A percentile compares a stretch with the other conserved stretches of the same genome.
Conservation (phyloP, 2,113 vertebrate genomes). For the Hucho hucho region DNA sequence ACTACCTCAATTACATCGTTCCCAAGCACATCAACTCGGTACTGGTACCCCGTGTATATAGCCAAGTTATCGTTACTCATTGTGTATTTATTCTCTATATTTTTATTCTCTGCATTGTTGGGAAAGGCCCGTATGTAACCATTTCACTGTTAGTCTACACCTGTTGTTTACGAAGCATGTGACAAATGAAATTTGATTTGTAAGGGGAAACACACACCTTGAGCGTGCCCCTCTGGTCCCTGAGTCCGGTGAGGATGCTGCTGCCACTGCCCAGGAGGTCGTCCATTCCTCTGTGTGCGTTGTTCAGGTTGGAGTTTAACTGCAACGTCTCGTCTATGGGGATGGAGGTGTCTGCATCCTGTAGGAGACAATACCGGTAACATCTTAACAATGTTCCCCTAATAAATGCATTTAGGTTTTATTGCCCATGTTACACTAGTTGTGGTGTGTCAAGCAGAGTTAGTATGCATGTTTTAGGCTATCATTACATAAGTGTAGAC, state of each 20-base stretch:
- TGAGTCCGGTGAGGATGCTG: constrained; percentile 88
- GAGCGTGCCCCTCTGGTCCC: constrained; percentile 90
- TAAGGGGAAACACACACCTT: constrained; percentile 74
- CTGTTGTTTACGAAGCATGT: no score
- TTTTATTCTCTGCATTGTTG: no score
- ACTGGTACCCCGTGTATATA: no score
- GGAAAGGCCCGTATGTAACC: no score
- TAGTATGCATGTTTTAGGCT: no score
- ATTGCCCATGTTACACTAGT: neutral
- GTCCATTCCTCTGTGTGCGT: constrained; percentile 91
- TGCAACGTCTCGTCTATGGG: constrained; percentile 95
- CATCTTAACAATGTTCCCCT: neutral
- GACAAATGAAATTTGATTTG: no score
- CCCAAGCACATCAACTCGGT: no score
- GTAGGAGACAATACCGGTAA: constrained; percentile 42
- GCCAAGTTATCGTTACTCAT: no score
- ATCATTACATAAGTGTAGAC: no score
- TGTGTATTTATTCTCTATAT: no score
- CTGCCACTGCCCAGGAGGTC: constrained; percentile 93
- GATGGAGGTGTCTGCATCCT: constrained; percentile 96
- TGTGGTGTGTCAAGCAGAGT: neutral
- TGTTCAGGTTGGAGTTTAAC: constrained; percentile 88
- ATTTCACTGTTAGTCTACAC: no score
- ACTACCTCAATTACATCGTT: no score
- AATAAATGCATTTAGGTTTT: neutral